Conservation (phyloP, 2,888 invertebrate genomes). For the Eubasilissa splendida region DNA sequence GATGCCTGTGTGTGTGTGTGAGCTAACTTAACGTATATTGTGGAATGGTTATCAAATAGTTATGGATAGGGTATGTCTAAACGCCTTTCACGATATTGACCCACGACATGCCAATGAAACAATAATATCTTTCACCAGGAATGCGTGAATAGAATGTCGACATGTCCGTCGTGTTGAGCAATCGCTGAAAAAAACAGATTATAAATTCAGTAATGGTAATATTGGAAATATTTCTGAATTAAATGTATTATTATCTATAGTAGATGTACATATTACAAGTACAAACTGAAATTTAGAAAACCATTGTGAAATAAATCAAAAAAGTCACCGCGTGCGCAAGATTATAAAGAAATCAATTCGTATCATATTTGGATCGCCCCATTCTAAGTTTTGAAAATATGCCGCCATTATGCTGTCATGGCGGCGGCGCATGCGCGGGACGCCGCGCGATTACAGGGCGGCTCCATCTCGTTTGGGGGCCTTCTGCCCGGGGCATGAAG, state of each 20-base stretch:
- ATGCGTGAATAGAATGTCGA: conserved; percentile 14
- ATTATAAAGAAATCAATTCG: conserved; percentile 22
- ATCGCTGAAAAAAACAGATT: too few relatives aligned
- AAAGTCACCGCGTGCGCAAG: too few relatives aligned
- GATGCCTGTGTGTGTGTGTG: too few relatives aligned
- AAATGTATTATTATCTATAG: too few relatives aligned
- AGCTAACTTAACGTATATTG: not conserved
- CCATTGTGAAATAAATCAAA: too few relatives aligned
- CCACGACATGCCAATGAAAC: conserved; percentile 23
- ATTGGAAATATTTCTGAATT: too few relatives aligned
- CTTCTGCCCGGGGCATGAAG: conserved; percentile 8
- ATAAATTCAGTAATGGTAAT: too few relatives aligned
- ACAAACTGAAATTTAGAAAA: too few relatives aligned
- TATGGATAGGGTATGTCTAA: conserved; percentile 3
- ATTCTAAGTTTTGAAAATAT: conserved; percentile 2
- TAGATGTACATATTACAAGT: too few relatives aligned
- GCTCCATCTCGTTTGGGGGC: conserved; percentile 32
- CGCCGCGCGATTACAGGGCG: conserved; percentile 42
- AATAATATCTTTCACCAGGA: conserved; percentile 26
- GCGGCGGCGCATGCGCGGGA: conserved; percentile 15
- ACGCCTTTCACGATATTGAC: conserved; percentile 29
- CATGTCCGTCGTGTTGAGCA: not conserved
- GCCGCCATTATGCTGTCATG: conserved; percentile 43
- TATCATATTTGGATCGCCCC: not conserved
- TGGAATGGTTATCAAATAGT: conserved; percentile 8